Evolutionary conservation across 2,113 vertebrate genomes (phyloP), one percentile per base, ranked within the genome.

Genomic region (Hippopotamus amphibius): DNA sequence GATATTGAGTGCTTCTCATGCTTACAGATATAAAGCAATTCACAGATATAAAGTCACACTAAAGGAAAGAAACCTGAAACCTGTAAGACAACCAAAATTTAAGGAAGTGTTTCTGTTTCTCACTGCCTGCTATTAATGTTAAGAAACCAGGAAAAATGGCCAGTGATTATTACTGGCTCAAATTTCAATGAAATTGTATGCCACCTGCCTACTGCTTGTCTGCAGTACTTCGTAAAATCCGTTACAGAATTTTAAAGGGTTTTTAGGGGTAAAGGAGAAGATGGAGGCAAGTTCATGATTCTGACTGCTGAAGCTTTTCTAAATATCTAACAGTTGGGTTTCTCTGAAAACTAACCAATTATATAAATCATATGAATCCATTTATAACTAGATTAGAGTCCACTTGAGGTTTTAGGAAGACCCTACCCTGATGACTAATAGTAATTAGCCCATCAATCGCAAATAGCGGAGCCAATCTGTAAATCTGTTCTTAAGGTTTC

Each of bases 281-380:
- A 85, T 26, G 28, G 12, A 14, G 28, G 11, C 4, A n/a, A 24
- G 53, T 65, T 96, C 28, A 37, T n/a, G 59, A 76, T 50, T 43
- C 48, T 33, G 61, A 48, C 41, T 72, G 24, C 37, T 46, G 14
- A 80, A n/a, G 2, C 16, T 19, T 80, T 90, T 95, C 48, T 66
- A 48, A 37, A n/a, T 33, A 83, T 24, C 13, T 53, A 76, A 43
- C 21, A 77, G 33, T 6, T 41, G 53, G 14, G 22, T 41, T 77
- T 85, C 80, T 89, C 71, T 66, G 57, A 74, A 89, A 97, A 93
- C 26, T 24, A 87, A 33, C 21, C n/a, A 43, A 30, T 68, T 30
- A 74, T 3, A 68, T 48, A 87, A 74, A 88, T 19, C 30, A 11
- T 43, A 59, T 43, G 43, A n/a, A 61, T 43, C 28, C 22, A 53